Conservation (phyloP, 2,113 vertebrate genomes). For the Salvelinus fontinalis region DNA sequence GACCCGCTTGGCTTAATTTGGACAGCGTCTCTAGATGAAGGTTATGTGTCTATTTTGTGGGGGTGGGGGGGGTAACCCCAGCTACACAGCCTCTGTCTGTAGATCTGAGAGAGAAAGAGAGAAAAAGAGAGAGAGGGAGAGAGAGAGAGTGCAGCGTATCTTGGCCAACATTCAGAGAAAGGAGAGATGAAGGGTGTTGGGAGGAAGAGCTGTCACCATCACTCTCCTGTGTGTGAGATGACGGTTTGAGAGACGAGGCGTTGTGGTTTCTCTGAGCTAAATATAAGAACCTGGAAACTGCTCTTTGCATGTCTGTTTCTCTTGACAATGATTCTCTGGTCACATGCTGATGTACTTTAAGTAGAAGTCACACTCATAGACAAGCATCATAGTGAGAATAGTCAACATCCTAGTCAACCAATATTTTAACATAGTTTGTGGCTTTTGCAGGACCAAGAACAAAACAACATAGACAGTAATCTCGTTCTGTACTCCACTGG, state of each 20-base stretch:
- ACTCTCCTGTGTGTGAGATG: conserved; percentile 25
- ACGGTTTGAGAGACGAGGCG: conserved; percentile 34
- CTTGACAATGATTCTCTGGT: background rate
- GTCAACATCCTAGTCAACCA: too few relatives aligned
- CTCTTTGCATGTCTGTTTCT: background rate
- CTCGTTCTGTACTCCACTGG: too few relatives aligned
- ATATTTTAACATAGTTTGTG: too few relatives aligned
- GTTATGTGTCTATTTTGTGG: background rate
- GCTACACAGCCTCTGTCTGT: background rate
- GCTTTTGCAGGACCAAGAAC: too few relatives aligned
- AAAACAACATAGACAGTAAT: too few relatives aligned
- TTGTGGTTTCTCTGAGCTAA: conserved; percentile 38
- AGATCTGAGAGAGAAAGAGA: background rate
- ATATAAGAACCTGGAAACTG: conserved; percentile 37
- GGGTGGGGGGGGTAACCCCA: background rate
- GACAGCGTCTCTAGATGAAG: background rate
- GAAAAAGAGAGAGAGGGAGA: background rate
- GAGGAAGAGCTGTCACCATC: conserved; percentile 29
- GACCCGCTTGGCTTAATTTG: too few relatives aligned
- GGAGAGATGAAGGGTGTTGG: conserved; percentile 1
- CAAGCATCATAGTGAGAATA: too few relatives aligned
- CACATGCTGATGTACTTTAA: too few relatives aligned
- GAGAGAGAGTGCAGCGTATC: conserved; percentile 2
- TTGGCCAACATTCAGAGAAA: conserved; percentile 17
- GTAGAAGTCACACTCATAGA: too few relatives aligned